Evolutionary conservation across 2,888 invertebrate genomes (phyloP), one percentile per base, ranked within the genome.

Genomic region (Erebia aethiops): DNA sequence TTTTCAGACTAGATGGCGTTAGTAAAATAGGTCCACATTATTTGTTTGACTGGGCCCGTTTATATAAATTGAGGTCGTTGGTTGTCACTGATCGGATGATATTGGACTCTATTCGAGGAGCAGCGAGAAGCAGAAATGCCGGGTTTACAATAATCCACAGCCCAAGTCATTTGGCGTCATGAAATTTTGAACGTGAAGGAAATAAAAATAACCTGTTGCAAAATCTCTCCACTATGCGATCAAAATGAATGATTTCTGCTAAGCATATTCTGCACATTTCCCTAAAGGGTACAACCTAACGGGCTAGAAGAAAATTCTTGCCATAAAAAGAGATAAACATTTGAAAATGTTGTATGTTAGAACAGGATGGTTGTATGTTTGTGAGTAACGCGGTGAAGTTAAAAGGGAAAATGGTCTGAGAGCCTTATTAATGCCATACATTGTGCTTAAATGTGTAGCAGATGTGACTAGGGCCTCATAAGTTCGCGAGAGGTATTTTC

Each of bases 201-300:
- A 26, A 26, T 3, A 26, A 3, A 2, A 26, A 35, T 35, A 35
- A 35, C 7, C 35, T 43, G 58, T 71, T 63, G 68, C 69, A 69
- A 69, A 69, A 69, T 66, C 66, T 62, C 58, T 73, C 75, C 73
- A 81, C 81, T 81, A 83, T 82, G 82, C 82, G 43, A 85, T 87
- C 83, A 86, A 84, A 88, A 87, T 82, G 86, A 88, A 89, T 87
- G 86, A 83, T 89, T 88, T 86, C 85, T 84, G 85, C 86, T 82
- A 80, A 86, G 88, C 87, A 85, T 87, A 87, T 86, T 87, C 81
- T 71, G 79, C 82, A 84, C 86, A 85, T 87, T 88, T 85, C 84
- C 84, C 79, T 81, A 80, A 79, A 79, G 82, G 81, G 11, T 80
- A 78, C 81, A 80, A 7, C 69, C 76, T 83, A 88, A 88, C 85